phyloP scores from a whole-genome alignment of 2,888 invertebrate genomes.

The Apamea crenata region DNA sequence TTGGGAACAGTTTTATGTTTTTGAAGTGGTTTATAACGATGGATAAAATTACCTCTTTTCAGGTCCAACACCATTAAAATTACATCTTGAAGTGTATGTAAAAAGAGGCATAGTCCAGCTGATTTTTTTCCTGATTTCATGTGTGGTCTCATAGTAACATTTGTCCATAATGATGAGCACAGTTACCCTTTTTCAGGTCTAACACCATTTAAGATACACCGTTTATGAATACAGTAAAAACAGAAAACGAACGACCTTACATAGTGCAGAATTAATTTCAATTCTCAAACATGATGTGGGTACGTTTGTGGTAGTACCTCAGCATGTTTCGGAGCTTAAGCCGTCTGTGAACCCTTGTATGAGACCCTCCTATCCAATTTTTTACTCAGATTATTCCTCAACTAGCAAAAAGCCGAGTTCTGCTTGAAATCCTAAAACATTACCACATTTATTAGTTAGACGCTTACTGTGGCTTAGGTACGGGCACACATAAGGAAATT shows the following conservation, averaged over 20 bases:
- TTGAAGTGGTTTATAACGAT: background rate
- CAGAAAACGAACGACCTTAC: background rate
- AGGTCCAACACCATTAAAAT: background rate
- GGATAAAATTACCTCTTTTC: background rate
- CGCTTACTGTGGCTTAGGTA: constrained; percentile 24
- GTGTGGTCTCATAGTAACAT: background rate
- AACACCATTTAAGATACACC: background rate
- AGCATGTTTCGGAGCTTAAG: constrained; percentile 24
- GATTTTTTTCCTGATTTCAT: background rate
- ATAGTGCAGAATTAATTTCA: constrained; percentile 1
- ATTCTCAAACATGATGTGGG: background rate
- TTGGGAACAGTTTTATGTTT: background rate
- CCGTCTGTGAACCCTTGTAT: constrained; percentile 20
- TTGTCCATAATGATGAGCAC: background rate
- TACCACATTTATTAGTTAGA: constrained; percentile 41
- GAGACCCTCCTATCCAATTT: constrained; percentile 24
- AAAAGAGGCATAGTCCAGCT: background rate
- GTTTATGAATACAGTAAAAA: background rate
- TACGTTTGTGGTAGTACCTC: constrained; percentile 5
- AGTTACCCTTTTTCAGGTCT: background rate
- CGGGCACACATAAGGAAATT: constrained; percentile 34
- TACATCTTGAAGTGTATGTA: background rate
- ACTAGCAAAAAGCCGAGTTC: constrained; percentile 24
- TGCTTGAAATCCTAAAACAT: constrained; percentile 31
- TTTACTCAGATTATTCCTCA: constrained; percentile 33